Base-by-base conservation (phyloP, 1,140 invertebrate genomes). In the Stenopsyche tienmushanensis region DNA sequence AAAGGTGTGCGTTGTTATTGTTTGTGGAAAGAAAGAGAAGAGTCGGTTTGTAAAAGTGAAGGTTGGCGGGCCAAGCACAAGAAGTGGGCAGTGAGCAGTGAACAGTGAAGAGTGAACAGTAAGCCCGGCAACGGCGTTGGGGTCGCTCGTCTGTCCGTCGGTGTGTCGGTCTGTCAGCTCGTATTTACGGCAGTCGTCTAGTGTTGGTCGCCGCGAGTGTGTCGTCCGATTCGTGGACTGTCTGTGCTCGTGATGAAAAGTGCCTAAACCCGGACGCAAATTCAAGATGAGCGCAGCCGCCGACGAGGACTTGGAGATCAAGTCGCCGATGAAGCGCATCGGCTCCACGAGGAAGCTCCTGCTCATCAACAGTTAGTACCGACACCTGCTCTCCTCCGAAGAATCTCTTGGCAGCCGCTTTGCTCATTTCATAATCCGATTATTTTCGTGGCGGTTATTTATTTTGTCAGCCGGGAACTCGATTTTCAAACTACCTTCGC, bases 341-440 rank as follows among this genome's bases (percentile, higher is more conserved):
- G 90, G 89, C 72, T 90, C 89, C 54, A 90, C 89, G 10, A 84
- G 89, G 72, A 91, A 91, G 77, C 80, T 90, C 60, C 82, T 89
- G 15, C 84, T 88, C 60, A 90, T 89, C 71, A 90, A 86, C 74
- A 90, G 89, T 90, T 78, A 89, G 88, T 87, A 23, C 47, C 47
- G 47, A 50, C 47, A 23, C 44, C 29, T 5, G 29, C 29, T 13
- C 29, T 34, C 29, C 5, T 34, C 29, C 29, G 29, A 5, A 34
- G 29, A 34, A 34, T 5, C 13, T 34, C 29, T 5, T n/a, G n/a
- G n/a, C n/a, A n/a, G n/a, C n/a, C n/a, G n/a, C n/a, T n/a, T n/a
- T n/a, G n/a, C n/a, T n/a, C n/a, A n/a, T n/a, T n/a, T n/a, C n/a
- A n/a, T n/a, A n/a, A n/a, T n/a, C n/a, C n/a, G n/a, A n/a, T n/a